phyloP scores from a whole-genome alignment of 2,113 vertebrate species.

The Podarcis muralis region DNA sequence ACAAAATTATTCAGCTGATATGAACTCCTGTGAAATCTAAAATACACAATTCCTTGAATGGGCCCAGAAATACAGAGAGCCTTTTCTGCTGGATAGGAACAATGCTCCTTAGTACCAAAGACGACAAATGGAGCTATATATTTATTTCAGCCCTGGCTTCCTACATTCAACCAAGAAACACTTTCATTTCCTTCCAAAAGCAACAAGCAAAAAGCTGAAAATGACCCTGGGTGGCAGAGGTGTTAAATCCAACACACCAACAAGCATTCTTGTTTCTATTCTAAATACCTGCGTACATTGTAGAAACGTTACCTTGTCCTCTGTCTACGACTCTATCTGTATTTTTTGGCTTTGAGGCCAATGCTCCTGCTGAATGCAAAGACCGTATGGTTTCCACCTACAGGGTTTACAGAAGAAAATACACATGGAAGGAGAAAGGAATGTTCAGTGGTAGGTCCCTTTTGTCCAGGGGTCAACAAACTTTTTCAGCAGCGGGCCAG shows the following conservation, averaged over 20 bases:
- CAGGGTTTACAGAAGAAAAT: background rate
- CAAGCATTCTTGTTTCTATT: background rate
- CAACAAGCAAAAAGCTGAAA: background rate
- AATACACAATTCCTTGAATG: background rate
- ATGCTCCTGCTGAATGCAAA: background rate
- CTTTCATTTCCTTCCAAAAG: background rate
- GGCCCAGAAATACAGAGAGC: background rate
- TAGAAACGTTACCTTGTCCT: background rate
- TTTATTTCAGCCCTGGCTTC: background rate
- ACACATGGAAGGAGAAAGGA: background rate
- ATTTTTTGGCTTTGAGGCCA: background rate
- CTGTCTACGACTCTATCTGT: no score
- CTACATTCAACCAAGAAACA: background rate
- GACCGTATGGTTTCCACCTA: no score
- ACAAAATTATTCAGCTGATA: background rate
- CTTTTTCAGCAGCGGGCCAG: no score
- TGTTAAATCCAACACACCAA: background rate
- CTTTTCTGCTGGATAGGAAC: background rate
- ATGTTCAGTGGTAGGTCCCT: background rate
- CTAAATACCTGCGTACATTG: background rate
- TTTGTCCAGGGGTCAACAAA: no score
- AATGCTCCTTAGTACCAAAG: background rate
- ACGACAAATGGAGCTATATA: background rate
- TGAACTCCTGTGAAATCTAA: slow-evolving; percentile 7
- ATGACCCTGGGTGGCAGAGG: background rate